These are phyloP conservation scores for Nixonia krombeini DNA, from an alignment of 1,140 invertebrate genomes.

Conservation along the genomic window DNA sequence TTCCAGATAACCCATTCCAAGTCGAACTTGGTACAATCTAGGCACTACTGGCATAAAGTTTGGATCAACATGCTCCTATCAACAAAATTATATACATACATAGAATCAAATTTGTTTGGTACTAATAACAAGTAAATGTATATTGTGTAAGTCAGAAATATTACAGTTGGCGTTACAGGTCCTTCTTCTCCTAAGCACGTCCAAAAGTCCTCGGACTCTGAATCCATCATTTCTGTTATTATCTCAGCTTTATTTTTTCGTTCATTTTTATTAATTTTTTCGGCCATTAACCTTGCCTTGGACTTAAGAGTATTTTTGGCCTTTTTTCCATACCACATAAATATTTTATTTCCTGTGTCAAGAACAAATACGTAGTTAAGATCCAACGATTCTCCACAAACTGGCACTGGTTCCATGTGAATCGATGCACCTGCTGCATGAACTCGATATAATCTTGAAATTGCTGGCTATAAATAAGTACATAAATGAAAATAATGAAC, in stretches of 20 bases:
- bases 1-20: slow-evolving; percentile 99
- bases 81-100: slow-evolving; percentile 3
- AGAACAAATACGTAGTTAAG: slow-evolving; percentile 93
- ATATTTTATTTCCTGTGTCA: slow-evolving; percentile 90
- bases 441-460: slow-evolving; percentile 89
- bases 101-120: no score
- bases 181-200: slow-evolving; percentile 74
- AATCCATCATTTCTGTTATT: slow-evolving; percentile 84
- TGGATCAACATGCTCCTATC: slow-evolving; percentile 85
- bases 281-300: slow-evolving; percentile 94
- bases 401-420: slow-evolving; percentile 91
- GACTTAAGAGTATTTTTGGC: slow-evolving; percentile 96
- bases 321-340: slow-evolving; percentile 93
- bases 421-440: slow-evolving; percentile 90
- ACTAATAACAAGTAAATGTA: no score
- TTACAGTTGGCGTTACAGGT: slow-evolving; percentile 35
- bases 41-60: slow-evolving; percentile 84
- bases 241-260: slow-evolving; percentile 96
- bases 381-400: slow-evolving; percentile 84
- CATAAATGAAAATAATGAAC: neutral
- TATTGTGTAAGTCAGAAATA: no score
- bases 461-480: slow-evolving; percentile 78
- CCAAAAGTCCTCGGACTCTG: slow-evolving; percentile 92
- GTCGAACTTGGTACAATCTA: slow-evolving; percentile 91
- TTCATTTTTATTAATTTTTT: slow-evolving; percentile 99